Percentiles rank a stretch among this genome's conserved stretches.
Evolutionary conservation across 37 sponge, comb jelly and placozoan genomes (phyloP).

Genomic region (Beroe ovata): DNA sequence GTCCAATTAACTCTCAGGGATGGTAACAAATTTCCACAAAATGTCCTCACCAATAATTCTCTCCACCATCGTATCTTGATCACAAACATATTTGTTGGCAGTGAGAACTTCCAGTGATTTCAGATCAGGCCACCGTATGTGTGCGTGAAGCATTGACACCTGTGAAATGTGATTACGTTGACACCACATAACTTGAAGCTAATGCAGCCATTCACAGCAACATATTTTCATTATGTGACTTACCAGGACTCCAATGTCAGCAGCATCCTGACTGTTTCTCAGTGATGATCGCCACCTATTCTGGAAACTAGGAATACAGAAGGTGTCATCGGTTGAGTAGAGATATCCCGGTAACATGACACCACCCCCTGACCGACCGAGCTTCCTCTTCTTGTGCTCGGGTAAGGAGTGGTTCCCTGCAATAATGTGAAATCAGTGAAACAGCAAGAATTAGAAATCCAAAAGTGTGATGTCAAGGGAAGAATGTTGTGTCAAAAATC

Average conservation of each 20-base stretch:
- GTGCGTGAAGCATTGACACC: conserved; percentile 59
- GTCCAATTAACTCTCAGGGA: too few relatives aligned
- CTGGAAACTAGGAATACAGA: conserved; percentile 32
- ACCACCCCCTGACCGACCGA: conserved; percentile 18
- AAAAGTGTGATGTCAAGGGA: not conserved
- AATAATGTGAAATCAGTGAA: too few relatives aligned
- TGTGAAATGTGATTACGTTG: too few relatives aligned
- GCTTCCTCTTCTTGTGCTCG: conserved; percentile 30
- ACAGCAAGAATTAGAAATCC: too few relatives aligned
- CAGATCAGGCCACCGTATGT: conserved; percentile 37
- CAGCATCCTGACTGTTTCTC: conserved; percentile 5
- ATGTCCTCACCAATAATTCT: conserved; percentile 56
- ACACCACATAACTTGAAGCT: too few relatives aligned
- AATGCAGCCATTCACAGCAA: not conserved
- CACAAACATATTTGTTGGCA: conserved; percentile 28
- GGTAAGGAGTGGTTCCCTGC: conserved; percentile 28
- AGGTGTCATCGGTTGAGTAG: not conserved
- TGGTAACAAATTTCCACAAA: too few relatives aligned
- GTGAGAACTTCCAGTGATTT: conserved; percentile 9
- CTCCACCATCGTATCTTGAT: conserved; percentile 3
- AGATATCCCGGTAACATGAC: conserved; percentile 22
- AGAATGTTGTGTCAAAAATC: too few relatives aligned
- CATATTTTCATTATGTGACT: too few relatives aligned
- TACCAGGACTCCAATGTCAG: conserved; percentile 35
- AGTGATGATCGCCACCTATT: conserved; percentile 17